These are phyloP conservation scores for Procambarus virginalis DNA, from an alignment of 1,140 invertebrate genomes.

Conservation along the genomic window DNA sequence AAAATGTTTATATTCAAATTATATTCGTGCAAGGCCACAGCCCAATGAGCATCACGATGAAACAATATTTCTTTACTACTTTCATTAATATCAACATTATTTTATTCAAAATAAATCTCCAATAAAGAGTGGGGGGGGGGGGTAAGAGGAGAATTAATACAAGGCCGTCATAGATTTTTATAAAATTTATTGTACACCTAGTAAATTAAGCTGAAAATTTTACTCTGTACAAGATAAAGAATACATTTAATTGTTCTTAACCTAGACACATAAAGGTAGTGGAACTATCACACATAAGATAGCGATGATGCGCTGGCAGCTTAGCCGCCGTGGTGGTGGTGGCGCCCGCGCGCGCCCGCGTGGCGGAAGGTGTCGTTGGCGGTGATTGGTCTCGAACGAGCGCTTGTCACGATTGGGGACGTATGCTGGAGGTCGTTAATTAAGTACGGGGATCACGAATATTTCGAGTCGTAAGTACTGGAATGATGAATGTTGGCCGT, in stretches of 20 bases:
- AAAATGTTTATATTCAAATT: no score
- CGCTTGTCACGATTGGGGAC: background rate
- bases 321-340: background rate
- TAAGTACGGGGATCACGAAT: no score
- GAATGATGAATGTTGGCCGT: no score
- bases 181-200: conserved; percentile 69
- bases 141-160: background rate
- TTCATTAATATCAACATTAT: no score
- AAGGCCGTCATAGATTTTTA: conserved; percentile 39
- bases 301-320: background rate
- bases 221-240: conserved; percentile 62
- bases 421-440: no score
- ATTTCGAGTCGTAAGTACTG: no score
- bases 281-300: conserved; percentile 42
- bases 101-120: no score
- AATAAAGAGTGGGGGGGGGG: no score
- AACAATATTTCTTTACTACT: no score
- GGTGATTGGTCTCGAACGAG: background rate
- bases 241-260: conserved; percentile 48
- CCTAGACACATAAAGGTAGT: conserved; percentile 36
- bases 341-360: background rate
- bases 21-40: no score
- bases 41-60: no score
- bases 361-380: background rate
- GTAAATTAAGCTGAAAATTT: conserved; percentile 65